Evolutionary conservation across 2,113 vertebrate species (phyloP).

Genomic region (Platysternon megacephalum): DNA sequence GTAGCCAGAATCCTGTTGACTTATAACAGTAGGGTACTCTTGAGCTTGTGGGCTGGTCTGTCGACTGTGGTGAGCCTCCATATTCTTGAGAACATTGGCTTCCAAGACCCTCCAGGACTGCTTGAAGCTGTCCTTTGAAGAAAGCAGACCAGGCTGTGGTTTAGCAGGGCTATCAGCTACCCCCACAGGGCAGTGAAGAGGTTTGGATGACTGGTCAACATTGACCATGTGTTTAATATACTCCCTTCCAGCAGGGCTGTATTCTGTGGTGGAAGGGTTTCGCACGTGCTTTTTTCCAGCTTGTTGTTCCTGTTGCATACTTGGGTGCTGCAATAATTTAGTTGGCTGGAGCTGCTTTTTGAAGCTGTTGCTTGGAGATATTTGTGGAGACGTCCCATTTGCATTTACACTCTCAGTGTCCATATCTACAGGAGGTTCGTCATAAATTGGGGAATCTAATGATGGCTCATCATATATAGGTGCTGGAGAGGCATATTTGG

Average conservation of each 20-base stretch:
- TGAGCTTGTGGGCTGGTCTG: constrained; percentile 87
- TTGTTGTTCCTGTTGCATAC: constrained; percentile 68
- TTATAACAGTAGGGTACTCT: constrained; percentile 83
- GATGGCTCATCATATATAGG: constrained; percentile 88
- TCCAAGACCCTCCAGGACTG: constrained; percentile 88
- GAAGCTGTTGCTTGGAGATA: constrained; percentile 82
- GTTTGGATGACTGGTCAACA: constrained; percentile 76
- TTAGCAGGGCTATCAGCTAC: constrained; percentile 41
- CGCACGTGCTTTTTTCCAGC: constrained; percentile 76
- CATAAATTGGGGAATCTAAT: constrained; percentile 87
- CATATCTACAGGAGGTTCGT: constrained; percentile 90
- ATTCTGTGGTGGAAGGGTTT: constrained; percentile 84
- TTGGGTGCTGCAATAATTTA: constrained; percentile 83
- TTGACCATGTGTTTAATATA: constrained; percentile 94
- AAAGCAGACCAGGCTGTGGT: constrained; percentile 69
- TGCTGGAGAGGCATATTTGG: constrained; percentile 81
- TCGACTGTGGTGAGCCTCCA: constrained; percentile 86
- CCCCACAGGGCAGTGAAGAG: constrained; percentile 58
- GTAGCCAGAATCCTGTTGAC: constrained; percentile 93
- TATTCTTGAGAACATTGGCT: constrained; percentile 85
- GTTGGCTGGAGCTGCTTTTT: constrained; percentile 75
- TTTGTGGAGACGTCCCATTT: constrained; percentile 72
- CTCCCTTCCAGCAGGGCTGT: constrained; percentile 90
- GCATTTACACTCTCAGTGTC: constrained; percentile 81
- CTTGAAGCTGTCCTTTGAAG: constrained; percentile 84